Conservation (phyloP, 2,113 vertebrate genomes). For the Romanogobio albipinnatus region DNA sequence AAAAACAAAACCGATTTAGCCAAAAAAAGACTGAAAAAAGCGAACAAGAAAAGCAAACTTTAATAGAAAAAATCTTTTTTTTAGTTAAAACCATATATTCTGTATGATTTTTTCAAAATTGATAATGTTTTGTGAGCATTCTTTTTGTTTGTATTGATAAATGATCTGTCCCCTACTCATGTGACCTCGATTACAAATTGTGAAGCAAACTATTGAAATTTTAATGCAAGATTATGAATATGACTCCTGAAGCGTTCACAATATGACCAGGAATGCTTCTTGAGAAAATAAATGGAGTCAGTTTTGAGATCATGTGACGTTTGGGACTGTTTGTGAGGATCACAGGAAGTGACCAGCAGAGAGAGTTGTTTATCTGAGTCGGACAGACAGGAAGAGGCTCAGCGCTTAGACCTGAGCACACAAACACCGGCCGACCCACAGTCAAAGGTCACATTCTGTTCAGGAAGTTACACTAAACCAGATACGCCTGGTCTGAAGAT, state of each 20-base stretch:
- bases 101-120: not conserved
- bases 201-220: not conserved
- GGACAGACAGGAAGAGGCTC: conserved; percentile 13
- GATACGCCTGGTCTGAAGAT: not conserved
- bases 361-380: not conserved
- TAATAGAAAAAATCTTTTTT: no score
- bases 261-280: not conserved
- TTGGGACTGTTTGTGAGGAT: not conserved
- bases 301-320: not conserved
- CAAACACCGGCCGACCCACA: not conserved
- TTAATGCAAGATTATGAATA: not conserved
- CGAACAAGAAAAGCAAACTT: no score
- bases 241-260: not conserved
- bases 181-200: not conserved
- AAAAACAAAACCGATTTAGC: not conserved
- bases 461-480: conserved; percentile 15
- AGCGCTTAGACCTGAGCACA: not conserved
- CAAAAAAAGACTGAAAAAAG: not conserved
- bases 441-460: conserved; percentile 7
- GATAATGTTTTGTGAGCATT: not conserved
- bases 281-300: not conserved
- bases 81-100: no score
- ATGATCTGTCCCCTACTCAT: not conserved
- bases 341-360: not conserved
- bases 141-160: not conserved